Conservation (phyloP, 2,888 invertebrate species). For the Galeruca laticollis region DNA sequence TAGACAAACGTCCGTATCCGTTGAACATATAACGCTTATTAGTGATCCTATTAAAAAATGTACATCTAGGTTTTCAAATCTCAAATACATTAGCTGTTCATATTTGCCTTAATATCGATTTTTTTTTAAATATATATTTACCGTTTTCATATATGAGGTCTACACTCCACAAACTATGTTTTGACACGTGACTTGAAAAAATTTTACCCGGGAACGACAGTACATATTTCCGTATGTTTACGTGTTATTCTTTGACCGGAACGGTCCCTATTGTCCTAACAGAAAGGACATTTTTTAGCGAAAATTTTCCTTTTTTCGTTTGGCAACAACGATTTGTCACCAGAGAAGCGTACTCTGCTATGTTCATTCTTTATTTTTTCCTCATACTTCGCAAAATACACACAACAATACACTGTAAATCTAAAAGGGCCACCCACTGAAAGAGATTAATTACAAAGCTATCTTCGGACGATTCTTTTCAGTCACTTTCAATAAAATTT, state of each 20-base stretch:
- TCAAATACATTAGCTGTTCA: too few relatives aligned
- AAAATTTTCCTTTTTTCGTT: conserved; percentile 31
- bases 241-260: conserved; percentile 12
- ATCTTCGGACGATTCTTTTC: conserved; percentile 30
- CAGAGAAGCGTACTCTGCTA: conserved; percentile 31
- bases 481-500: conserved; percentile 19
- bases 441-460: conserved; percentile 32
- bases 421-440: conserved; percentile 27
- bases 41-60: too few relatives aligned
- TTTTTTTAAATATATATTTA: too few relatives aligned
- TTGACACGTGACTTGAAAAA: too few relatives aligned
- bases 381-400: conserved; percentile 25
- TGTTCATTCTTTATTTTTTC: conserved; percentile 25
- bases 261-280: conserved; percentile 25
- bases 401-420: conserved; percentile 35
- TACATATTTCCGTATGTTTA: background rate
- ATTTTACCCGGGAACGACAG: background rate
- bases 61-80: too few relatives aligned
- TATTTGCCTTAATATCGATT: too few relatives aligned
- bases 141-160: too few relatives aligned
- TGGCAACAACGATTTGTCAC: conserved; percentile 31
- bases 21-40: too few relatives aligned
- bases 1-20: too few relatives aligned
- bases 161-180: too few relatives aligned
- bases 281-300: conserved; percentile 24